Evolutionary conservation across 2,113 vertebrate species (phyloP).

Genomic region (Ardeotis arabs): DNA sequence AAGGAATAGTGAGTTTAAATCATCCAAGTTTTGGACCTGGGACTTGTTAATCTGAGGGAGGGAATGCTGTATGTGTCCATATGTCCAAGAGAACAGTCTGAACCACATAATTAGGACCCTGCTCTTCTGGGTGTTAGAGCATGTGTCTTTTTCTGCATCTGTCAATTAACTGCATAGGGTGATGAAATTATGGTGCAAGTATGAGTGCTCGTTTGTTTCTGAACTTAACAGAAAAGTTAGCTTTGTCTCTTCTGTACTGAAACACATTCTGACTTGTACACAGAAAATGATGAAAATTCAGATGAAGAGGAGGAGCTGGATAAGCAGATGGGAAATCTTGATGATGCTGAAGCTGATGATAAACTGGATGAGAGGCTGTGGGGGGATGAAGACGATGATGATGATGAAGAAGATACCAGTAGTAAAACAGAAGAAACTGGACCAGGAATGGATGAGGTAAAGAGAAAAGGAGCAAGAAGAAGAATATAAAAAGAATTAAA

Average conservation of each 20-base stretch:
- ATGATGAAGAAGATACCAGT: constrained; percentile 75
- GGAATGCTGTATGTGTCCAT: neutral
- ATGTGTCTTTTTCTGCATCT: neutral
- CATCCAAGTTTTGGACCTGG: neutral
- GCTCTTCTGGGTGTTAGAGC: neutral
- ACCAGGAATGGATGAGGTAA: constrained; percentile 95
- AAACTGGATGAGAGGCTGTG: constrained; percentile 96
- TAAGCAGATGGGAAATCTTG: constrained; percentile 95
- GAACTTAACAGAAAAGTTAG: neutral
- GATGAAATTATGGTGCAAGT: neutral
- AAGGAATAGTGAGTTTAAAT: neutral
- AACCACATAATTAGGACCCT: neutral
- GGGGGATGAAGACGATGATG: constrained; percentile 86
- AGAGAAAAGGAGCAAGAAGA: neutral
- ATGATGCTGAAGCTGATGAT: constrained; percentile 86
- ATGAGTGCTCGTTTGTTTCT: neutral
- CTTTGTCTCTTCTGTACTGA: neutral
- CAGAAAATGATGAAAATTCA: constrained; percentile 84
- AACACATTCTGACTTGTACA: constrained; percentile 12
- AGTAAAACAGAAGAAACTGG: constrained; percentile 90
- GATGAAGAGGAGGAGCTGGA: constrained; percentile 89
- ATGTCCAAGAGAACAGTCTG: neutral
- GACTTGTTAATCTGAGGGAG: neutral
- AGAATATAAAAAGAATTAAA: neutral
- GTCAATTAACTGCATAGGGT: neutral